phyloP scores from a whole-genome alignment of 2,797 vertebrate species.

The Coregonus sp. region DNA sequence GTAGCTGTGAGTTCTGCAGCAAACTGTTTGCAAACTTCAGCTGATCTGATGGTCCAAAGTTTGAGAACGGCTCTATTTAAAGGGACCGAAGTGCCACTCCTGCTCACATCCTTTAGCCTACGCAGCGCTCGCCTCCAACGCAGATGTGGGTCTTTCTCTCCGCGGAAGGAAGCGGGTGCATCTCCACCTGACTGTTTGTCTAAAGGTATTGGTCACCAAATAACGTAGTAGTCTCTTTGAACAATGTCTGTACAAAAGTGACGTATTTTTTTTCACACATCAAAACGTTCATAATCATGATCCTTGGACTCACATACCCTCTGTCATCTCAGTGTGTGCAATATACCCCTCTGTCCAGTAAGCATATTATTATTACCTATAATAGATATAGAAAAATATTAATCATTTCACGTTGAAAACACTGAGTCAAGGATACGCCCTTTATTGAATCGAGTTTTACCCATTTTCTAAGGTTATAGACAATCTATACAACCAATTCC shows the following conservation, averaged over 20 bases:
- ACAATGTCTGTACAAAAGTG: constrained; percentile 2
- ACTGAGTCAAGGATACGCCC: too few relatives aligned
- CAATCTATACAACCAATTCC: too few relatives aligned
- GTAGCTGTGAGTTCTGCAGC: constrained; percentile 27
- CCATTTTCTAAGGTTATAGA: too few relatives aligned
- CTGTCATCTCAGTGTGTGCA: too few relatives aligned
- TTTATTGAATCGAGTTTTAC: too few relatives aligned
- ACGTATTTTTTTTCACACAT: not conserved
- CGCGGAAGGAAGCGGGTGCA: too few relatives aligned
- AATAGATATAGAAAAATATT: not conserved
- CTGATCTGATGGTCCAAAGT: constrained; percentile 67
- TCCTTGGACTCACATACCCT: not conserved
- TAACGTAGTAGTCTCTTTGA: constrained; percentile 8
- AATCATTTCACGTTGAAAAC: too few relatives aligned
- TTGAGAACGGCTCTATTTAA: constrained; percentile 77
- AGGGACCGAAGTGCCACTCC: constrained; percentile 73
- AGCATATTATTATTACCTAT: not conserved
- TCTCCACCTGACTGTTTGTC: constrained; percentile 49
- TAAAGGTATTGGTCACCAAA: constrained; percentile 59
- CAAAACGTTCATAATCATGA: not conserved
- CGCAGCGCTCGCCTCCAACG: constrained; percentile 75
- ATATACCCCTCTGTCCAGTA: too few relatives aligned
- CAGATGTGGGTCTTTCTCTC: constrained; percentile 46
- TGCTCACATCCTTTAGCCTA: constrained; percentile 71
- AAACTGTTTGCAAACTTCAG: constrained; percentile 47